Conservation (phyloP, 1,140 invertebrate species). For the Ganaspis sp. region DNA sequence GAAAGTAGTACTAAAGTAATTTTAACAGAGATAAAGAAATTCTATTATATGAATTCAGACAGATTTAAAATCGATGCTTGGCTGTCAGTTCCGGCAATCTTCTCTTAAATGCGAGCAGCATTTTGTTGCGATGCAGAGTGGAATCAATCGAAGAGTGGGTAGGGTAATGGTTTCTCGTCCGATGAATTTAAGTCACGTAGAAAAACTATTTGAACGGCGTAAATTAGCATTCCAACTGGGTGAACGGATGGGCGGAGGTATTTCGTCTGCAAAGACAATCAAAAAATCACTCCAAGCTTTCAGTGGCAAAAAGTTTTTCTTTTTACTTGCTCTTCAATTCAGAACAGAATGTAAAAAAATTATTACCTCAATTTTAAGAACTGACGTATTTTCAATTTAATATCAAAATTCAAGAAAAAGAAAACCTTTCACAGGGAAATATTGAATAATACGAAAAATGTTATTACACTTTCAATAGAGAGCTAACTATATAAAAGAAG, state of each 20-base stretch:
- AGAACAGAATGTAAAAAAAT: neutral
- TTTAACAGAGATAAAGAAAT: conserved; percentile 34
- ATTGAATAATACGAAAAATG: no score
- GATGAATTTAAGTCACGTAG: conserved; percentile 69
- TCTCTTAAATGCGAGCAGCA: conserved; percentile 41
- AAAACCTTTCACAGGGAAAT: no score
- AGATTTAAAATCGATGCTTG: conserved; percentile 25
- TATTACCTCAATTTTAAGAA: neutral
- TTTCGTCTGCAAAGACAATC: conserved; percentile 49
- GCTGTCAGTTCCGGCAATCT: conserved; percentile 31
- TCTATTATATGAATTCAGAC: conserved; percentile 30
- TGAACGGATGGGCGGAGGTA: conserved; percentile 47
- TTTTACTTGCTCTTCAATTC: neutral
- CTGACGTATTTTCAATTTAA: neutral
- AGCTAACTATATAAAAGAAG: no score
- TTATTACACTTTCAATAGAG: no score
- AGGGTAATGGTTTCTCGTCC: conserved; percentile 51
- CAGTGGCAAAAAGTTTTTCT: neutral
- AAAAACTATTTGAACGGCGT: conserved; percentile 62
- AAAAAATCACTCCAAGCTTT: conserved; percentile 46
- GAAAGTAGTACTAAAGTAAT: neutral
- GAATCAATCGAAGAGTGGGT: conserved; percentile 56
- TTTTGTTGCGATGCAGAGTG: conserved; percentile 56
- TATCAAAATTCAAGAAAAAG: neutral
- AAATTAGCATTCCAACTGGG: conserved; percentile 62